Base-by-base conservation (phyloP, 2,113 vertebrate species). In the Tetrax tetrax region DNA sequence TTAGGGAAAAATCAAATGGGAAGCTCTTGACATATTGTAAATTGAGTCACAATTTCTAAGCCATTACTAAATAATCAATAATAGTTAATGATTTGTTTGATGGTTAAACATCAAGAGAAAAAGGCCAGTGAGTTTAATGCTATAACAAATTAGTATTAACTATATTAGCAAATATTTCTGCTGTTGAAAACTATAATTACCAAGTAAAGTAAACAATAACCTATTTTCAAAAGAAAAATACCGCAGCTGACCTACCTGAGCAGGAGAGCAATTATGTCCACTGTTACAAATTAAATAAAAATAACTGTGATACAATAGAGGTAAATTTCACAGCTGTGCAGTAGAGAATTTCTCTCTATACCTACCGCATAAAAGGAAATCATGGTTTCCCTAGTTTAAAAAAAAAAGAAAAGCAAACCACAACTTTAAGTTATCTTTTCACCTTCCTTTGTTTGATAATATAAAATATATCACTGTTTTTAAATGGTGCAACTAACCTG, bases 11-110 rank as follows among this genome's bases (percentile, higher is more conserved):
- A 95, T n/a, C 74, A 86, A 88, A 80, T 25, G 24, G 41, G 50
- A 93, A 84, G 35, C 25, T 92, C 59, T 81, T 63, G 23, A 75
- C 13, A 61, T 15, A 22, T 2, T 19, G 31, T 72, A 84, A 96
- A 88, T 63, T 11, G 15, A 38, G 35, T 88, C 38, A 86, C 41
- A 83, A 88, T 90, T 94, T 91, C 81, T 66, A 72, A 78, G 60
- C 27, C 41, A 63, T 82, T 88, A 90, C 41, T 82, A 89, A 95
- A 84, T 69, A 91, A 94, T 96, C 68, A 84, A 28, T 85, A 89
- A 37, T 24, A 90, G 60, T 75, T 95, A 87, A 87, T 83, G 35
- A 87, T 20, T 89, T 91, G 33, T 86, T 90, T 86, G 60, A 82
- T 83, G 53, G 64, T 63, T 66, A 88, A 95, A 82, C 47, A 41